Percentiles rank a stretch among this genome's conserved stretches.
Evolutionary conservation across 2,888 invertebrate species (phyloP).

Genomic region (Agrochola lota): DNA sequence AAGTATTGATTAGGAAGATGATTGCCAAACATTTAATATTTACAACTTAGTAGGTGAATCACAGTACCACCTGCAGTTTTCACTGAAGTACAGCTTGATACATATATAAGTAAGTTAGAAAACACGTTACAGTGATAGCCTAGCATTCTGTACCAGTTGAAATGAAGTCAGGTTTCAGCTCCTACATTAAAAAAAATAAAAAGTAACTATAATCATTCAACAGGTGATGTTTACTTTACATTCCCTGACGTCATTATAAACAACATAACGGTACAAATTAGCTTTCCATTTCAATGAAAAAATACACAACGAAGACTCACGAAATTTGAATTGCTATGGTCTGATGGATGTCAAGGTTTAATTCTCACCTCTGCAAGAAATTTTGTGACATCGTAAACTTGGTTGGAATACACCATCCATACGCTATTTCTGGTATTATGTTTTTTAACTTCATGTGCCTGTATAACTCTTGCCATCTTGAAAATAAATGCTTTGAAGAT

Average conservation of each 20-base stretch:
- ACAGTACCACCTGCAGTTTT: not conserved
- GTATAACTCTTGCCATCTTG: conserved; percentile 81
- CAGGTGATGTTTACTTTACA: conserved; percentile 46
- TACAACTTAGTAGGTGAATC: not conserved
- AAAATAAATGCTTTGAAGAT: conserved; percentile 8
- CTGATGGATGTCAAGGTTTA: not conserved
- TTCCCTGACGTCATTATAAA: not conserved
- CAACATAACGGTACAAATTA: not conserved
- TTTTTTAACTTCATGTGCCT: conserved; percentile 92
- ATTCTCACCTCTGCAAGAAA: conserved; percentile 93
- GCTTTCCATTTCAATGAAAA: not conserved
- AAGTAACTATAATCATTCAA: conserved; percentile 8
- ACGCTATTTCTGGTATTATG: conserved; percentile 86
- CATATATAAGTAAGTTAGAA: not conserved
- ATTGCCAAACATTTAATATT: not conserved
- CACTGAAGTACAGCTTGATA: no score
- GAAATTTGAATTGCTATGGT: not conserved
- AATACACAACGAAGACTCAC: not conserved
- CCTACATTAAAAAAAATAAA: not conserved
- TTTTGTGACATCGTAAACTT: conserved; percentile 94
- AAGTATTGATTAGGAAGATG: not conserved
- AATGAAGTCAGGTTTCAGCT: not conserved
- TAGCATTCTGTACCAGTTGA: not conserved
- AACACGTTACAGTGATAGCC: not conserved
- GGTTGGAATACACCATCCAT: conserved; percentile 95